Evolutionary conservation across 2,888 invertebrate species (phyloP).

Genomic region (Chrysolina americana): DNA sequence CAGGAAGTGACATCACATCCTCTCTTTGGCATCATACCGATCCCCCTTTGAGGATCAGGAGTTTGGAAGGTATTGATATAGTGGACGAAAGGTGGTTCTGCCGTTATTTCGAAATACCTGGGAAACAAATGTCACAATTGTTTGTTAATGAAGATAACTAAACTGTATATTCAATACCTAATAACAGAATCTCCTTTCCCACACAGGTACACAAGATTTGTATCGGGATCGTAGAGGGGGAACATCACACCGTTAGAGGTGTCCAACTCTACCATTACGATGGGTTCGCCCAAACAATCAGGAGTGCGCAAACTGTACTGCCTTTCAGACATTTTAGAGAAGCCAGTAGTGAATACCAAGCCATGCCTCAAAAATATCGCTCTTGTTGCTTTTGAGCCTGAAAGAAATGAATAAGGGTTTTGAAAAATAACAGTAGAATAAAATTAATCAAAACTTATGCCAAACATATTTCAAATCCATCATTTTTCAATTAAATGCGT

Average conservation of each 20-base stretch:
- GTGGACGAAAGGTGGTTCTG: slow-evolving; percentile 94
- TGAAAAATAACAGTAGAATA: not conserved
- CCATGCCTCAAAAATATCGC: slow-evolving; percentile 94
- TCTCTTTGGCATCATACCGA: slow-evolving; percentile 98
- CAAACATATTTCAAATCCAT: not conserved
- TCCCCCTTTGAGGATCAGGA: slow-evolving; percentile 97
- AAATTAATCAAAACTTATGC: not conserved
- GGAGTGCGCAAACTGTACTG: slow-evolving; percentile 96
- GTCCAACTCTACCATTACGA: slow-evolving; percentile 93
- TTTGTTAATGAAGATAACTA: not conserved
- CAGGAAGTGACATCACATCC: slow-evolving; percentile 95
- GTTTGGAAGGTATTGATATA: slow-evolving; percentile 98
- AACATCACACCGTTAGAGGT: slow-evolving; percentile 98
- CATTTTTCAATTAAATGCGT: too few species aligned
- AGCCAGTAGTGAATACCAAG: slow-evolving; percentile 92
- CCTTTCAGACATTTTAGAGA: slow-evolving; percentile 97
- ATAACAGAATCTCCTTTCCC: slow-evolving; percentile 99
- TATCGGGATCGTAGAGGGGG: slow-evolving; percentile 96
- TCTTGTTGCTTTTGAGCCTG: slow-evolving; percentile 88
- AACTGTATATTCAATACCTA: slow-evolving; percentile 73
- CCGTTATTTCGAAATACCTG: slow-evolving; percentile 81
- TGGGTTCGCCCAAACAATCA: slow-evolving; percentile 88
- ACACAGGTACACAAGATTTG: slow-evolving; percentile 93
- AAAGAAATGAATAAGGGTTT: slow-evolving; percentile 34
- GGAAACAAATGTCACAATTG: slow-evolving; percentile 31